Base-by-base conservation (phyloP, 2,797 vertebrate genomes). In the Gallinago stenura region DNA sequence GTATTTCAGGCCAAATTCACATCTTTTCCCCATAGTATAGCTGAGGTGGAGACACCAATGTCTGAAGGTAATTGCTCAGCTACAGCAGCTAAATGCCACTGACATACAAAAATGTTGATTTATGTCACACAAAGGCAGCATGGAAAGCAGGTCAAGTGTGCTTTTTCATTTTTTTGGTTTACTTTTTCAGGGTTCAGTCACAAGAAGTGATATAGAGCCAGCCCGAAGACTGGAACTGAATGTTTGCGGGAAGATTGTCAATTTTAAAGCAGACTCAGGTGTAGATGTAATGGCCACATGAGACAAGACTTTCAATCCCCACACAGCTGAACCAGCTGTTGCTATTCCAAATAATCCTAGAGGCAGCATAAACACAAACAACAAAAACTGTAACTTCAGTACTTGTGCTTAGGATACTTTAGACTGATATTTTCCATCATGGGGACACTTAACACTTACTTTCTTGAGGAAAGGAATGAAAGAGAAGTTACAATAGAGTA, bases 241-340 rank as follows among this genome's bases (percentile, higher is more conserved):
- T 80, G 48, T 66, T 28, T 89, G 71, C 33, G 75, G 81, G 81
- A 92, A 94, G 75, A 92, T 15, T 83, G 81, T 85, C 83, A 96
- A 83, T 95, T 96, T 90, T 94, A 80, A 80, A 94, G 81, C 86
- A 94, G 92, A 73, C 90, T 80, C 81, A 92, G 92, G 93, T 95
- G 90, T 68, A 77, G 53, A 54, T 18, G 18, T 92, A 92, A 94
- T 2, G 2, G 37, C 76, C 53, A 3, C 65, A 69, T 85, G 71
- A 89, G 54, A 85, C 79, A 80, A 90, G 48, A 39, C 60, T 64
- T 93, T 66, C 15, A n/a, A 11, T 80, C 2, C 5, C 12, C 24
- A 69, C 37, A 41, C 45, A 76, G 71, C 73, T 89, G 81, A 93
- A 62, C n/a, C 64, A 77, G 45, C 56, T 90, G 43, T 66, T 75